Evolutionary conservation across 1,140 invertebrate species (phyloP), one percentile per base, ranked within the genome.

Genomic region (Penaeus japonicus): DNA sequence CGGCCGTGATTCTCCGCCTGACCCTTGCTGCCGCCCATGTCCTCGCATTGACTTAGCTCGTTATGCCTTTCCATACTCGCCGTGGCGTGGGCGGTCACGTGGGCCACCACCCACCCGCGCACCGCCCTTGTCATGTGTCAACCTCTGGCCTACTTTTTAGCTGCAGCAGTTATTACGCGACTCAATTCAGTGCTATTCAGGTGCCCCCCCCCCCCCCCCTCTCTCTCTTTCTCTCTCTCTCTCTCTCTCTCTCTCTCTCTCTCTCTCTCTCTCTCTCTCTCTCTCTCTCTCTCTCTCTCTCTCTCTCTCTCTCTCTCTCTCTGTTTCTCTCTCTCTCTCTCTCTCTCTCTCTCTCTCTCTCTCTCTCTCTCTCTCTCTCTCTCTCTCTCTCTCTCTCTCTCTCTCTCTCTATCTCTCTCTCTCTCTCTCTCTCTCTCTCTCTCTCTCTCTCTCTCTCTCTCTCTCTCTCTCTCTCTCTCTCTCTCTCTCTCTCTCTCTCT

Each of bases 211-310:
- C 53, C 47, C 53, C 78, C 27, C 47, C 78, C 54, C 78, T 80
- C 78, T 80, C 78, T 80, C 78, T 80, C 78, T 80, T 39, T 80
- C 78, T 80, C 78, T 80, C 78, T 80, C 78, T 80, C 78, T 80
- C 78, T 80, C 78, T 80, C 47, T 80, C 47, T 54, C 78, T 54
- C 78, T 54, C 78, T 81, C 39, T 27, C 5, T 53, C 22, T n/a
- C 4, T 81, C 39, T 47, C 39, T 47, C 39, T 47, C 39, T 47
- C 39, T 47, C 39, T 47, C 39, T 47, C 39, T 47, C 39, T 47
- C 39, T 47, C 39, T 47, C 39, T 47, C 39, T 47, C 39, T 47
- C 39, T 47, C 39, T 47, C 39, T 47, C 39, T 47, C 39, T 47
- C 39, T 47, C 39, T 47, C 39, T 47, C 39, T 47, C 39, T 7